Conservation (phyloP, 2,797 vertebrate genomes). For the Acanthis flammea region DNA sequence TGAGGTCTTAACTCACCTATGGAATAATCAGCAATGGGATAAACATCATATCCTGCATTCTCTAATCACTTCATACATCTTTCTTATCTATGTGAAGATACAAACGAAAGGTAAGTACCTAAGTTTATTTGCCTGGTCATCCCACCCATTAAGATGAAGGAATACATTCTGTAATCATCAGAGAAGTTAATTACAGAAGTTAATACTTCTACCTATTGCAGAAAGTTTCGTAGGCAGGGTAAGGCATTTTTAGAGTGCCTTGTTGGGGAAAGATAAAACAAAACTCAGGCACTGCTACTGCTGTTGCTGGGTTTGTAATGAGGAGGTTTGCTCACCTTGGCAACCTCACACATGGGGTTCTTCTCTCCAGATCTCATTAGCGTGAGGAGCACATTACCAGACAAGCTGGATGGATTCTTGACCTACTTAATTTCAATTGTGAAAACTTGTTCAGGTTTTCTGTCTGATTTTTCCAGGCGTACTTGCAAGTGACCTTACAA, state of each 20-base stretch:
- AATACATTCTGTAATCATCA: constrained; percentile 28
- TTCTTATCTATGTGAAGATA: constrained; percentile 62
- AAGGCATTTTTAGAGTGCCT: constrained; percentile 12
- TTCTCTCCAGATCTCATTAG: constrained; percentile 72
- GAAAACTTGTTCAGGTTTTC: constrained; percentile 45
- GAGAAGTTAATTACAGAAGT: constrained; percentile 46
- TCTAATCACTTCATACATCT: constrained; percentile 39
- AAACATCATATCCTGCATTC: constrained; percentile 47
- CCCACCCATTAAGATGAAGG: constrained; percentile 68
- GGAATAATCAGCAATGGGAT: constrained; percentile 57
- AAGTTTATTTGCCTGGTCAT: constrained; percentile 48
- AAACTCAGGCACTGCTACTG: constrained; percentile 41
- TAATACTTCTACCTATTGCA: constrained; percentile 17
- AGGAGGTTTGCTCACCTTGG: constrained; percentile 66
- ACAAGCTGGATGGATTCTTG: constrained; percentile 63
- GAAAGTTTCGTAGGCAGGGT: constrained; percentile 31
- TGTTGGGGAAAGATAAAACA: constrained; percentile 56
- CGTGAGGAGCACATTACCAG: constrained; percentile 53
- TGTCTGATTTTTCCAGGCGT: constrained; percentile 57
- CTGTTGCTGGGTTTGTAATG: constrained; percentile 55
- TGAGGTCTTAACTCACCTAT: constrained; percentile 59
- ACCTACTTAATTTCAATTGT: constrained; percentile 67
- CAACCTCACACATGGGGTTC: constrained; percentile 69
- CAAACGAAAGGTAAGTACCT: constrained; percentile 15
- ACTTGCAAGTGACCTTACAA: constrained; percentile 65